Evolutionary conservation across 2,888 invertebrate species (phyloP), one percentile per base, ranked within the genome.

Genomic region (Acanthosepion esculentum): DNA sequence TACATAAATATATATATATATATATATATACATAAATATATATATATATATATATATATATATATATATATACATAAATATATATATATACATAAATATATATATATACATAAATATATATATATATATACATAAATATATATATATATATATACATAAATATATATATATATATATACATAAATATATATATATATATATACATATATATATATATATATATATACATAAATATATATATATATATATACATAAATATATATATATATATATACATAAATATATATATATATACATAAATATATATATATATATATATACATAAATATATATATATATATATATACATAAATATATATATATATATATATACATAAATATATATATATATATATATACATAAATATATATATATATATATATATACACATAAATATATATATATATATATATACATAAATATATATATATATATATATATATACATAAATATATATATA

Each of bases 261-360:
- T 33, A 91, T 91, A 41, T 33, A 33, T 91, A 33, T 33, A 8
- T 91, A 48, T 91, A 91, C 41, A 91, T 91, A 91, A 4, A 48
- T 91, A 33, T 91, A 91, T 91, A 10, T 91, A 33, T 91, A 3
- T 33, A 33, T 33, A 33, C 4, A 91, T 91, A 91, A 41, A 33
- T 91, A 33, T 91, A 48, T 91, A 91, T 91, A 33, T 91, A 33
- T 33, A 91, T 91, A 33, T 91, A 91, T 91, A 91, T 91, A 91
- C 6, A 33, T 91, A 10, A 41, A 33, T 91, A 23, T 91, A 33
- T 91, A 10, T 91, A 33, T n/a, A 4, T 91, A 20, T 91, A n/a
- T 91, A n/a, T 91, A n/a, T 91, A 91, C 29, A 91, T 91, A 91
- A 26, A 91, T 91, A 41, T 91, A 41, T 91, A n/a, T 91, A n/a